A percentile compares a stretch with the other conserved stretches of the same genome.
These are phyloP conservation scores for Pyrrhia umbra DNA, from an alignment of 2,888 invertebrate species.

Conservation along the genomic window DNA sequence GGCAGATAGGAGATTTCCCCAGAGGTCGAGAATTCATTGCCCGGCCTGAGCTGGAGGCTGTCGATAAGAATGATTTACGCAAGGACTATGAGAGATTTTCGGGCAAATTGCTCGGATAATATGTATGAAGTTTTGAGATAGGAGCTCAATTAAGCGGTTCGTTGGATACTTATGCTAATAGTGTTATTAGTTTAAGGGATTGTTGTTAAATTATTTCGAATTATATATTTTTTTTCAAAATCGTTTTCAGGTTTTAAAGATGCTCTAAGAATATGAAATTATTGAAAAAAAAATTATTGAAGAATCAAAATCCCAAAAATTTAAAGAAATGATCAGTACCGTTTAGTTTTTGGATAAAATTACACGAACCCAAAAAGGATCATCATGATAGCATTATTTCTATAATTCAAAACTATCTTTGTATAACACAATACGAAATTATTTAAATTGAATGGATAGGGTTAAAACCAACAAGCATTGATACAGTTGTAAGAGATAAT, in stretches of 20 bases:
- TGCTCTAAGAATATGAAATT: too few relatives aligned
- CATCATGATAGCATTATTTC: too few relatives aligned
- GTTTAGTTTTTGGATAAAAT: too few relatives aligned
- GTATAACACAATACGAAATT: too few relatives aligned
- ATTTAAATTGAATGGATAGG: too few relatives aligned
- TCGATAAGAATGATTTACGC: conserved; percentile 51
- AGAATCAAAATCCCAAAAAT: too few relatives aligned
- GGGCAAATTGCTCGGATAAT: conserved; percentile 35
- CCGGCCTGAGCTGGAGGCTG: conserved; percentile 13
- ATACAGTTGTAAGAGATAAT: conserved; percentile 9
- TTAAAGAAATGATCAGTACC: too few relatives aligned
- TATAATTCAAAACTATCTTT: too few relatives aligned
- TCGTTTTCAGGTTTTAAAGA: too few relatives aligned
- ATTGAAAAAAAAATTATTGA: too few relatives aligned
- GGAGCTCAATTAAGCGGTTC: conserved; percentile 24
- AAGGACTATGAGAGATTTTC: conserved; percentile 31
- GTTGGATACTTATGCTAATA: conserved; percentile 23
- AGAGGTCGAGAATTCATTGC: conserved; percentile 22
- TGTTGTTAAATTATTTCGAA: background rate
- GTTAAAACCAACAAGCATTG: conserved; percentile 21
- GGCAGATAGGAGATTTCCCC: conserved; percentile 41
- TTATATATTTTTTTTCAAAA: too few relatives aligned
- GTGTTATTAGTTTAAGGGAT: background rate
- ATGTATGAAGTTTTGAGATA: conserved; percentile 22
- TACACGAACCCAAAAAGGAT: too few relatives aligned